Evolutionary conservation across 2,888 invertebrate species (phyloP).

Genomic region (Sarcophaga rosellei): DNA sequence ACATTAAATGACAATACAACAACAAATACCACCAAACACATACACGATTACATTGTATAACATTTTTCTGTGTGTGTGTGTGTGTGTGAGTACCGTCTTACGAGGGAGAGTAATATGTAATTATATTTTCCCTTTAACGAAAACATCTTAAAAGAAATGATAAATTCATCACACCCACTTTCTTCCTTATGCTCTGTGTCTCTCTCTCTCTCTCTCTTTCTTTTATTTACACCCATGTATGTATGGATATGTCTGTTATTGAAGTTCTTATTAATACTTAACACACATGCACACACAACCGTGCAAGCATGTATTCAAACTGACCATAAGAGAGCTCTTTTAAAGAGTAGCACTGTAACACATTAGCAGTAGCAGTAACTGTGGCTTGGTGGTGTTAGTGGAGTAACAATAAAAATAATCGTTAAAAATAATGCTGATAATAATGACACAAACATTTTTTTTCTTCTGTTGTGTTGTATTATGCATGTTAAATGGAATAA

Average conservation of each 20-base stretch:
- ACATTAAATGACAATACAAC: conserved; percentile 4
- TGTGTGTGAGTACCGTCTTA: too few species aligned
- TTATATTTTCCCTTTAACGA: too few species aligned
- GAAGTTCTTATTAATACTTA: background rate
- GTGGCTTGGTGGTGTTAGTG: background rate
- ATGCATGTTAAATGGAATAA: background rate
- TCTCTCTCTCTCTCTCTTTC: too few species aligned
- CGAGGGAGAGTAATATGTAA: too few species aligned
- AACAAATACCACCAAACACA: background rate
- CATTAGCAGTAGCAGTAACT: background rate
- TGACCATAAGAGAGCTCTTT: background rate
- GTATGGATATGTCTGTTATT: background rate
- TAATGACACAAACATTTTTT: conserved; percentile 56
- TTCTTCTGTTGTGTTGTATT: background rate
- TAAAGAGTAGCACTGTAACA: background rate
- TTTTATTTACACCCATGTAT: too few species aligned
- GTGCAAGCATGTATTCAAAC: background rate
- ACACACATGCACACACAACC: background rate
- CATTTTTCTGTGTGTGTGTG: background rate
- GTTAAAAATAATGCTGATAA: conserved; percentile 59
- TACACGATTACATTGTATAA: conserved; percentile 7
- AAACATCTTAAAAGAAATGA: too few species aligned
- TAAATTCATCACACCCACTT: too few species aligned
- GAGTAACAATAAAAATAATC: conserved; percentile 23
- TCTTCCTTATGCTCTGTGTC: too few species aligned